Percentiles rank a stretch among this genome's conserved stretches.
Conservation (phyloP, 2,797 vertebrate species). For the Syngnathus acus region DNA sequence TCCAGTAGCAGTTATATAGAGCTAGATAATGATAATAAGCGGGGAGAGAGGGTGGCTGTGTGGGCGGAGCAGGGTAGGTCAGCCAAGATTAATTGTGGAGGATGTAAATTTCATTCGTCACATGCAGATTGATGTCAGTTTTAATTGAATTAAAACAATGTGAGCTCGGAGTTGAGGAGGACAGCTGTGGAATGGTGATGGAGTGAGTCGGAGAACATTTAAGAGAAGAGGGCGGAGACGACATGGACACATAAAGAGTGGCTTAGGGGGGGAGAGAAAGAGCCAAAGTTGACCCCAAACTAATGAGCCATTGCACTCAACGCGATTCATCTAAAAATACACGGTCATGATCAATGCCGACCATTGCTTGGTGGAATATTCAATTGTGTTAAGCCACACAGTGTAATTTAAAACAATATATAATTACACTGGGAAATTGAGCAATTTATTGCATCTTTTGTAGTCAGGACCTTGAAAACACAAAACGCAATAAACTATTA, state of each 20-base stretch:
- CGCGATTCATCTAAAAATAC: constrained; percentile 13
- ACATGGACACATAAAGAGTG: constrained; percentile 16
- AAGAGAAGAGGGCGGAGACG: constrained; percentile 7
- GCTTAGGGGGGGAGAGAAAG: constrained; percentile 20
- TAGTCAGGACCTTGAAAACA: too few relatives aligned
- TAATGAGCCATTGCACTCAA: constrained; percentile 44
- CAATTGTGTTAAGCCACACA: neutral
- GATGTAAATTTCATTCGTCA: constrained; percentile 69
- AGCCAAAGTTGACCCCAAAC: constrained; percentile 46
- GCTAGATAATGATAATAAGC: constrained; percentile 50
- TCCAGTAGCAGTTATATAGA: constrained; percentile 16
- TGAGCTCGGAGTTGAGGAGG: constrained; percentile 53
- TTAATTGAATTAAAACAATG: constrained; percentile 71
- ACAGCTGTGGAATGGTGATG: constrained; percentile 58
- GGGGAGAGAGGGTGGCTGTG: constrained; percentile 24
- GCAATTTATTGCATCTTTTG: neutral
- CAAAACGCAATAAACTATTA: too few relatives aligned
- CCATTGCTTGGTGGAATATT: constrained; percentile 12
- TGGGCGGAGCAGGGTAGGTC: constrained; percentile 44
- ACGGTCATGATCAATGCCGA: constrained; percentile 25
- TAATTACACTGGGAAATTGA: too few relatives aligned
- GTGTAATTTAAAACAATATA: neutral
- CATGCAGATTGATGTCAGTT: constrained; percentile 65
- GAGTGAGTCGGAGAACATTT: constrained; percentile 35
- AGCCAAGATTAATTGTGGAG: constrained; percentile 60